A percentile compares a stretch with the other conserved stretches of the same genome.
phyloP scores from a whole-genome alignment of 1,140 invertebrate species.

The Phenacoccus solenopsis region DNA sequence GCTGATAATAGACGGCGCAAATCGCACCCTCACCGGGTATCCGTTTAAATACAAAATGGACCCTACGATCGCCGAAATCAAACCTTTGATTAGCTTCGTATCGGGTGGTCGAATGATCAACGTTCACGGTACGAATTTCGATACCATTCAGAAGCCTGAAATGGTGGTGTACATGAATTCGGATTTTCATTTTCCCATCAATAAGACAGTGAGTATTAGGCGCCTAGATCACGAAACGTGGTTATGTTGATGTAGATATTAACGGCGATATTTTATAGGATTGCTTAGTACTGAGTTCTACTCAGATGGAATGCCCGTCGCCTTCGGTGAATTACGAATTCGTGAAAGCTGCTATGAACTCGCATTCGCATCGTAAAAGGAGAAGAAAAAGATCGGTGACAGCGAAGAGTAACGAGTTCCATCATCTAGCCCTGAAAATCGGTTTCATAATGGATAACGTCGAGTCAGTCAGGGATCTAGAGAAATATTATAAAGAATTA shows the following conservation, averaged over 20 bases:
- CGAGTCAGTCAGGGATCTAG: slow-evolving; percentile 68
- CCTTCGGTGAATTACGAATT: slow-evolving; percentile 58
- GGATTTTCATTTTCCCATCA: slow-evolving; percentile 49
- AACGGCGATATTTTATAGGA: slow-evolving; percentile 30
- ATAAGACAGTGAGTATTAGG: slow-evolving; percentile 47
- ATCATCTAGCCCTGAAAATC: slow-evolving; percentile 39
- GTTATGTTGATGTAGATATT: background rate
- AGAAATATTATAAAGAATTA: slow-evolving; percentile 69
- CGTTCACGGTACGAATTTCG: slow-evolving; percentile 80
- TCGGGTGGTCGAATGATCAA: slow-evolving; percentile 88
- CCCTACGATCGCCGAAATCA: slow-evolving; percentile 86
- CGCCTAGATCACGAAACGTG: background rate
- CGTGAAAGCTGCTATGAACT: slow-evolving; percentile 24
- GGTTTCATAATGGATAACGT: slow-evolving; percentile 96
- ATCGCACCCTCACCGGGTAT: slow-evolving; percentile 48
- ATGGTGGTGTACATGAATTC: slow-evolving; percentile 67
- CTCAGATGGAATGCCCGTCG: slow-evolving; percentile 89
- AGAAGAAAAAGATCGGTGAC: slow-evolving; percentile 4
- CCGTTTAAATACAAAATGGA: slow-evolving; percentile 83
- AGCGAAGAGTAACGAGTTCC: slow-evolving; percentile 21
- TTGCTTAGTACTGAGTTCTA: slow-evolving; percentile 74
- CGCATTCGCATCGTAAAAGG: slow-evolving; percentile 27
- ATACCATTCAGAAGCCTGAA: slow-evolving; percentile 80
- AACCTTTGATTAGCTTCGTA: slow-evolving; percentile 71
- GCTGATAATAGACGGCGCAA: slow-evolving; percentile 72